These are phyloP conservation scores for Phyllotis vaccarum DNA, from an alignment of 2,797 vertebrate genomes.

Conservation along the genomic window DNA sequence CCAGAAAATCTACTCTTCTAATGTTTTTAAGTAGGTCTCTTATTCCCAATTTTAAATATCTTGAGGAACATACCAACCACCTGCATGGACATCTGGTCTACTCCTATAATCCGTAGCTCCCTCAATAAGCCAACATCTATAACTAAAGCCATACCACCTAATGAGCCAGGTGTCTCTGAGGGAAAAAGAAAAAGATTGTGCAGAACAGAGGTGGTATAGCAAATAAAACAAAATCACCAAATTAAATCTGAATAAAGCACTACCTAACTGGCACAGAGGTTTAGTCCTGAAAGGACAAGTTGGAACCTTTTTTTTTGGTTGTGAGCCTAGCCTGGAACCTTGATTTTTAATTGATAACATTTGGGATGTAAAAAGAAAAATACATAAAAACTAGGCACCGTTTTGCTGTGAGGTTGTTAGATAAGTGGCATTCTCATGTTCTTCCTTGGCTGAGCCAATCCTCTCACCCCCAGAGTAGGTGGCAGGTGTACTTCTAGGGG, in stretches of 20 bases:
- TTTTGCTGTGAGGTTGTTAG: slow-evolving; percentile 62
- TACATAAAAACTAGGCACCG: slow-evolving; percentile 68
- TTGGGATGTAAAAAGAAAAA: slow-evolving; percentile 73
- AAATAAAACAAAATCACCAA: neutral
- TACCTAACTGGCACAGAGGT: neutral
- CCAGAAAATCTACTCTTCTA: neutral
- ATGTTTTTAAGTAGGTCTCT: neutral
- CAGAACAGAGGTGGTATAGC: neutral
- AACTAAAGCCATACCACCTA: slow-evolving; percentile 23
- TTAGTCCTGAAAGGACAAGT: neutral
- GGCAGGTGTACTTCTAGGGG: slow-evolving; percentile 71
- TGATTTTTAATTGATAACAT: neutral
- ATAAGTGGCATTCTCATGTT: slow-evolving; percentile 56
- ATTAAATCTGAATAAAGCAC: slow-evolving; percentile 44
- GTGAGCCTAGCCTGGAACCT: too few relatives aligned
- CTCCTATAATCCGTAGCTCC: neutral
- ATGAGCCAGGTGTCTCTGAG: neutral
- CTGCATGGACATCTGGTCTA: slow-evolving; percentile 56
- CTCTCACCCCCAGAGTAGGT: slow-evolving; percentile 65
- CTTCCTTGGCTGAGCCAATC: slow-evolving; percentile 1
- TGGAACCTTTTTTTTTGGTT: too few relatives aligned
- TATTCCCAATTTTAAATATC: neutral
- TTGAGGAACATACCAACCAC: neutral
- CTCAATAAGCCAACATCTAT: slow-evolving; percentile 24
- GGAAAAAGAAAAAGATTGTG: neutral